Percentiles rank a stretch among this genome's conserved stretches.
These are phyloP conservation scores for Drosophila orosa DNA, from an alignment of 1,140 invertebrate genomes.

Conservation along the genomic window DNA sequence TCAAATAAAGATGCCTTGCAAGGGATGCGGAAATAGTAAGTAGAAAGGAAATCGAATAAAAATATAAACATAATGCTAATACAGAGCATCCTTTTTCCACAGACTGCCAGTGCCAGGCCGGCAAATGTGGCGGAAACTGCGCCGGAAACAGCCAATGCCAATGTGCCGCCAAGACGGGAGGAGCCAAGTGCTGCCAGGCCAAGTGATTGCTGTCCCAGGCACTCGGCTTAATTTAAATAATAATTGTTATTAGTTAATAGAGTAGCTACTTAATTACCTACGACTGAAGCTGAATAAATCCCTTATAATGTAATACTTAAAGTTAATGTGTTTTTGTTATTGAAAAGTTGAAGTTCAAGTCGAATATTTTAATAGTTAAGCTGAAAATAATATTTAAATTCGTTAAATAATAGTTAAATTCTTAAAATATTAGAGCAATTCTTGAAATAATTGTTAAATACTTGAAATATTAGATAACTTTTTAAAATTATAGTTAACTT, in stretches of 20 bases:
- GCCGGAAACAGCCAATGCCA: slow-evolving; percentile 65
- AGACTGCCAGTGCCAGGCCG: slow-evolving; percentile 71
- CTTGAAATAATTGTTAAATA: neutral
- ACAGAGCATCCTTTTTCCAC: neutral
- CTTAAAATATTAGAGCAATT: no score
- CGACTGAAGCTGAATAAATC: slow-evolving; percentile 27
- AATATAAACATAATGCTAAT: slow-evolving; percentile 10
- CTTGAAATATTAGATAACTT: no score
- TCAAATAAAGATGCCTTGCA: slow-evolving; percentile 66
- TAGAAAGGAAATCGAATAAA: neutral
- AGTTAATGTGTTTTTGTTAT: neutral
- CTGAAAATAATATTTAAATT: no score
- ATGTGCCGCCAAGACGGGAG: slow-evolving; percentile 46
- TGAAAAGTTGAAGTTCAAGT: neutral
- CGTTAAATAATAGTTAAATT: neutral
- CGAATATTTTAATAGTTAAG: neutral
- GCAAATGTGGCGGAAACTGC: slow-evolving; percentile 64
- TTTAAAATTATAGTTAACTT: neutral
- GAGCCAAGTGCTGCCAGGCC: slow-evolving; percentile 55
- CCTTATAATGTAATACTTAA: slow-evolving; percentile 8
- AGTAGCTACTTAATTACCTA: slow-evolving; percentile 2
- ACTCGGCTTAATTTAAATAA: neutral
- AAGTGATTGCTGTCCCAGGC: slow-evolving; percentile 33
- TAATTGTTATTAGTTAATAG: slow-evolving; percentile 14
- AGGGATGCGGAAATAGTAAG: slow-evolving; percentile 75